phyloP scores from a whole-genome alignment of 2,888 invertebrate species.

The Theodoxus fluviatilis region DNA sequence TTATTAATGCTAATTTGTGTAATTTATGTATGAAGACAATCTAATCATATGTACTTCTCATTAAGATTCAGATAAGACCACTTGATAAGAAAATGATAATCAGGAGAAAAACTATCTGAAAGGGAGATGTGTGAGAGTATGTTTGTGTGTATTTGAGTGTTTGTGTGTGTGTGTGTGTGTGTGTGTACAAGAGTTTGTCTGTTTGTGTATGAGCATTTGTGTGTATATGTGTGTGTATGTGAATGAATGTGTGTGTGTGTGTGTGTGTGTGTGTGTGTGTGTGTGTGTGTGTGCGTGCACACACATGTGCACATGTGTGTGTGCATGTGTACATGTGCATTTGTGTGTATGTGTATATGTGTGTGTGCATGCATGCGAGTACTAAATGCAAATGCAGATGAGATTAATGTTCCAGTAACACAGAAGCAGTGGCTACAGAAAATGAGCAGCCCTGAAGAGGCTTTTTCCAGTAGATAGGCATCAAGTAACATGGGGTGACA shows the following conservation, averaged over 20 bases:
- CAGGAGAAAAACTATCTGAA: too few relatives aligned
- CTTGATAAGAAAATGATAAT: too few relatives aligned
- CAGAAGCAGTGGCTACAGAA: too few relatives aligned
- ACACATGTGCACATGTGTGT: constrained; percentile 7
- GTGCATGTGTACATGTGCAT: background rate
- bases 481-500: too few relatives aligned
- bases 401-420: too few relatives aligned
- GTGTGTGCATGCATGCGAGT: background rate
- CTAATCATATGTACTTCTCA: too few relatives aligned
- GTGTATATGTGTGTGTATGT: constrained; percentile 14
- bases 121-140: constrained; percentile 1
- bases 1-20: too few relatives aligned
- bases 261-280: constrained; percentile 12
- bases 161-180: constrained; percentile 21
- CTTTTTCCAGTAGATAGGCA: too few relatives aligned
- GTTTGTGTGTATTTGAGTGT: background rate
- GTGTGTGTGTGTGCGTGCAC: background rate
- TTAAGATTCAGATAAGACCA: too few relatives aligned
- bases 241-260: constrained; percentile 2
- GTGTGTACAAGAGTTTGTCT: constrained; percentile 15
- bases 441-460: too few relatives aligned
- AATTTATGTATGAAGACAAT: too few relatives aligned
- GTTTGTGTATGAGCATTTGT: constrained; percentile 12
- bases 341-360: background rate
- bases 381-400: too few relatives aligned